Evolutionary conservation across 2,113 vertebrate species (phyloP).

Genomic region (Sciurus niger): DNA sequence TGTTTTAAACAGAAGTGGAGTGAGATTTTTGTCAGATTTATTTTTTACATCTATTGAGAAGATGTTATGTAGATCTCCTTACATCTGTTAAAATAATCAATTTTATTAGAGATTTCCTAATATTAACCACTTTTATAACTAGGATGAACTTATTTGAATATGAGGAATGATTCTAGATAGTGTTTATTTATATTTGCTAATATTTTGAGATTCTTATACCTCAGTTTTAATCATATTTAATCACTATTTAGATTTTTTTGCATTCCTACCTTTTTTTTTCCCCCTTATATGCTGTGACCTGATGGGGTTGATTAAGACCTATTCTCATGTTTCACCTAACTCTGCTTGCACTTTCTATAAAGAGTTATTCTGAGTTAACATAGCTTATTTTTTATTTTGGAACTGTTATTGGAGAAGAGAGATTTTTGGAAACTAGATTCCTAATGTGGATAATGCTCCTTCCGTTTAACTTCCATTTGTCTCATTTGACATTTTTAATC

Average conservation of each 20-base stretch:
- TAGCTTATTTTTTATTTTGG: too few species aligned
- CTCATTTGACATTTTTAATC: conserved; percentile 14
- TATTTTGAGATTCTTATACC: background rate
- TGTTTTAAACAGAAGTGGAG: conserved; percentile 47
- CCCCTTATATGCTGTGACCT: too few species aligned
- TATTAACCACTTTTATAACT: background rate
- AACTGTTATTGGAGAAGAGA: too few species aligned
- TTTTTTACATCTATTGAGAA: conserved; percentile 7
- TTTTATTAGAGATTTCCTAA: conserved; percentile 16
- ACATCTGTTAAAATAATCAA: background rate
- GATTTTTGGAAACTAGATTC: background rate
- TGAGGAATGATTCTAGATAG: conserved; percentile 1
- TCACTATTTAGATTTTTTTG: too few species aligned
- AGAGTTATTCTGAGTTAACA: too few species aligned
- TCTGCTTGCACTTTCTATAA: too few species aligned
- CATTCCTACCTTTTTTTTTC: too few species aligned
- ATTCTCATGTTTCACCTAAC: too few species aligned
- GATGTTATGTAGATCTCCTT: background rate
- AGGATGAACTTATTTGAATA: background rate
- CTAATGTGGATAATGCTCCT: background rate
- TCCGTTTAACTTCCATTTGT: background rate
- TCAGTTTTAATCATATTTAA: too few species aligned
- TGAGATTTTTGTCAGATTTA: background rate
- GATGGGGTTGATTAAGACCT: too few species aligned
- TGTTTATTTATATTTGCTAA: conserved; percentile 21